phyloP scores from a whole-genome alignment of 2,113 vertebrate species.

The Silurus meridionalis region DNA sequence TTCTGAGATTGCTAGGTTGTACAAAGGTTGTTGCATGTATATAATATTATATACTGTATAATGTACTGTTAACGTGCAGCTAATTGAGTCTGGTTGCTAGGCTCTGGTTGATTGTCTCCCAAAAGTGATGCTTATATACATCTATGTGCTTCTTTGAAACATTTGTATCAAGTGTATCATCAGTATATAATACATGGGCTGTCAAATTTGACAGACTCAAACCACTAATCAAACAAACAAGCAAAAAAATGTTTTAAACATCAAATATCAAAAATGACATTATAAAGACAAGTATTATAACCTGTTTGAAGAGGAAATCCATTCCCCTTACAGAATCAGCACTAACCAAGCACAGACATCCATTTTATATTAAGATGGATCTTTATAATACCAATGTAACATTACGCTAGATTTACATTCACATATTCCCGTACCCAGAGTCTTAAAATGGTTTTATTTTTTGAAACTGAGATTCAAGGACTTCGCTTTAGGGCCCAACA shows the following conservation, averaged over 20 bases:
- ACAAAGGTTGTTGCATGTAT: too few species aligned
- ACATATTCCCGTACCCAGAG: too few species aligned
- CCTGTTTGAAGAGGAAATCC: background rate
- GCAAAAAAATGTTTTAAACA: background rate
- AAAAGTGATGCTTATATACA: background rate
- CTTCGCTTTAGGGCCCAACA: too few species aligned
- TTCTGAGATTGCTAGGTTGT: too few species aligned
- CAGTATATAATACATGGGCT: background rate
- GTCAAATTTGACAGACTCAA: background rate
- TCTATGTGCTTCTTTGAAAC: background rate
- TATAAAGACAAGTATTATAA: background rate
- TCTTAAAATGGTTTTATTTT: too few species aligned
- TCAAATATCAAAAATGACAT: background rate
- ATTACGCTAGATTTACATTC: background rate
- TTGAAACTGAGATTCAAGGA: too few species aligned
- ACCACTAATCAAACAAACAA: background rate
- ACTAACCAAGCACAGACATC: too few species aligned
- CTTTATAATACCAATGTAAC: background rate
- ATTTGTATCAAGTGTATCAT: background rate
- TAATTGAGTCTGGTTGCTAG: too few species aligned
- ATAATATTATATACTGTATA: too few species aligned
- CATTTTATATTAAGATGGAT: background rate
- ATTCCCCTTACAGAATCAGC: background rate
- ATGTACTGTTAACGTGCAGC: too few species aligned
- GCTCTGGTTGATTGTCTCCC: too few species aligned